Base-by-base conservation (phyloP, 2,888 invertebrate species). In the Hyalella azteca region DNA sequence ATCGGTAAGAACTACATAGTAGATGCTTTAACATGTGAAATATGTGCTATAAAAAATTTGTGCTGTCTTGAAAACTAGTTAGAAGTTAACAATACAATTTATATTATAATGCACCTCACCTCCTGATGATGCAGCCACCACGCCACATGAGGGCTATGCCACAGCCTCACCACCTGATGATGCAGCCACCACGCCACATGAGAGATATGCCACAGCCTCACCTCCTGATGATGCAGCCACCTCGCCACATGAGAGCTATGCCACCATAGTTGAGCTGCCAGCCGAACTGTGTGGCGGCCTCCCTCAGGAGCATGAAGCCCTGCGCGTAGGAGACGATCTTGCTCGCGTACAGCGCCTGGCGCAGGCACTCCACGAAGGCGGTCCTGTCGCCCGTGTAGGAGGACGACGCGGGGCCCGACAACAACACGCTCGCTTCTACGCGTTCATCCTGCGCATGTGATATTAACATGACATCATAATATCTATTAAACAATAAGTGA, bases 121-220 rank as follows among this genome's bases (percentile, higher is more conserved):
- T 85, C 50, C 98, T 91, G 87, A 97, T 98, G 87, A 98, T 98
- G 88, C 98, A 98, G n/a, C 98, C 98, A 22, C 98, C 98, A 83
- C 98, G 92, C 99, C 99, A 99, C 98, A 99, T 99, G 60, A 99
- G 90, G 1, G 99, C 98, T 85, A 99, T 97, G 79, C 95, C 95
- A 77, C 98, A 98, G 87, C 9, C 79, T 26, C 32, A 85, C 83
- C 85, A 83, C 50, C 98, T 91, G 87, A 97, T 98, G 87, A 98
- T 98, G 88, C 98, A 98, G n/a, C 98, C 98, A 22, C 98, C 98
- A 83, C 98, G 92, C 99, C 99, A 99, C 98, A 99, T 99, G 60
- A 99, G 3, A 2, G 15, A 5, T 5, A 0, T 7, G 49, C n/a
- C n/a, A n/a, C 13, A 49, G 1, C 9, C 79, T 26, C 32, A 85